Evolutionary conservation across 2,797 vertebrate species (phyloP).

Genomic region (Platalea minor): DNA sequence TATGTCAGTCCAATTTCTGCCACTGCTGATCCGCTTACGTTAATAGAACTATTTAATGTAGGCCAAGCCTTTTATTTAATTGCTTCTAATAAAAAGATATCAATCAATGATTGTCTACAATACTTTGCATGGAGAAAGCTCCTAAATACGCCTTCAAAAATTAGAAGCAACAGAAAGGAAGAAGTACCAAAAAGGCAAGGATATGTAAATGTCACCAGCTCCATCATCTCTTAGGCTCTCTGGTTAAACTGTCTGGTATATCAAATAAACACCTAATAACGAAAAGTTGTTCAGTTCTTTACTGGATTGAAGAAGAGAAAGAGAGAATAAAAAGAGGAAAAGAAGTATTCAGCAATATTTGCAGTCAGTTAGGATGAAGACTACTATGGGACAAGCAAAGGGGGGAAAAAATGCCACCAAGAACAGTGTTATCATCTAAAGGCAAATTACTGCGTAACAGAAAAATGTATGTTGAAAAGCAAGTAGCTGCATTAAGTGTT

Average conservation of each 20-base stretch:
- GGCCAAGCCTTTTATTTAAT: background rate
- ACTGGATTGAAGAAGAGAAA: background rate
- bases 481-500: background rate
- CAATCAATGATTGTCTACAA: background rate
- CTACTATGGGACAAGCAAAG: background rate
- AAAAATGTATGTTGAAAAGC: background rate
- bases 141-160: background rate
- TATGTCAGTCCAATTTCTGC: background rate
- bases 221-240: background rate
- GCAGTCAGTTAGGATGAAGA: background rate
- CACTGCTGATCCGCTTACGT: background rate
- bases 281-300: background rate
- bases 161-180: background rate
- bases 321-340: background rate
- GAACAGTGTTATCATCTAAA: background rate
- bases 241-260: background rate
- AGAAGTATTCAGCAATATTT: background rate
- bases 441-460: background rate
- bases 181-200: background rate
- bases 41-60: background rate
- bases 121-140: background rate
- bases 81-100: background rate
- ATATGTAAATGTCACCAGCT: background rate
- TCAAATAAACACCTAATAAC: background rate
- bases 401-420: background rate